Evolutionary conservation across 2,888 invertebrate species (phyloP), one percentile per base, ranked within the genome.

Genomic region (Drosophila tripunctata): DNA sequence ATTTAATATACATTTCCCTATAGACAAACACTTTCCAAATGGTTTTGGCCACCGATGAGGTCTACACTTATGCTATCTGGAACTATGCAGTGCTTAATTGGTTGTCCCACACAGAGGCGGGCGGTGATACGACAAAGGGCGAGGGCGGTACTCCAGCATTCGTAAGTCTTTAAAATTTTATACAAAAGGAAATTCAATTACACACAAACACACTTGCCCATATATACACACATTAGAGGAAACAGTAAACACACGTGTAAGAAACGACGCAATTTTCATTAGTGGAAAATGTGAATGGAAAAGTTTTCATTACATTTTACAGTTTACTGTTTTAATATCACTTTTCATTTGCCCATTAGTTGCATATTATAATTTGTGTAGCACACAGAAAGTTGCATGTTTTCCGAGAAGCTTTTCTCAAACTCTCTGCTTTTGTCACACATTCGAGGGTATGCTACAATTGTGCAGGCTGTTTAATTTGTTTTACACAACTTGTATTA

Each of bases 1-100:
- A 44, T 15, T 52, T 17, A 17, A n/a, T 54, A 27, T 48, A 27
- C 12, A 31, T 30, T 19, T 14, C 3, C n/a, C 14, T 60, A 4
- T 92, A 96, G 95, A 97, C 97, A 1, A 99, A 99, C 90, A 97
- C 98, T 0, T 99, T 98, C 93, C 99, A 99, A 94, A 93, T 97
- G 93, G 94, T 98, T 2, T 90, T 99, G 51, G 97, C 96, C 0
- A 97, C 98, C 0, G 97, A 98, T 89, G 98, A 97, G 92, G 96
- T 97, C 2, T 95, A 96, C 88, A 97, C 98, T 0, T 99, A 98
- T 89, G 97, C 95, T 0, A 97, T 99, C 54, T 97, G 97, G 91
- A 99, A 99, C 92, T 99, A 99, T 90, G 94, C 95, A 51, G 94
- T 96, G 73, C 94, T 99, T 64, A 95, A 95, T 84, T 99, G 98